phyloP scores from a whole-genome alignment of 1,140 invertebrate species.

The Episyrphus balteatus region DNA sequence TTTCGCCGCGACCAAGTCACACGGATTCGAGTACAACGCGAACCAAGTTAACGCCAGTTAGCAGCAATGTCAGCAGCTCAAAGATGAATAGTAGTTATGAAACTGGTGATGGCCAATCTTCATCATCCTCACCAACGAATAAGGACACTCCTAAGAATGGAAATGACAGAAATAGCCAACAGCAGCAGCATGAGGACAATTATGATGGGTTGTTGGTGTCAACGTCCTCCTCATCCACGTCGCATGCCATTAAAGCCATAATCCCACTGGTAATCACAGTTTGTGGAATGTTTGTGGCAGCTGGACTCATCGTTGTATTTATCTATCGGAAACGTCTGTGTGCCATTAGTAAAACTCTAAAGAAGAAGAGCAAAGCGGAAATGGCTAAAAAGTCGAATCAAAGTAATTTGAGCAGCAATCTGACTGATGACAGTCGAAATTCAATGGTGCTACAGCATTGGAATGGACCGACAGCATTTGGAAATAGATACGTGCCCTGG shows the following conservation, averaged over 20 bases:
- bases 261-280: conserved; percentile 46
- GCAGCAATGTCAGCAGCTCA: not conserved
- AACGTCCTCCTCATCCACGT: conserved; percentile 16
- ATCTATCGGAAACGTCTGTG: conserved; percentile 46
- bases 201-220: conserved; percentile 3
- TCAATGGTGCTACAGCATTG: conserved; percentile 51
- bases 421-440: conserved; percentile 30
- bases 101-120: not conserved
- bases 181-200: conserved; percentile 13
- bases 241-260: conserved; percentile 36
- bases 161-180: not conserved
- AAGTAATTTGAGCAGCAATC: conserved; percentile 24
- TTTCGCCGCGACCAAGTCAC: not conserved
- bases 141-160: too few relatives aligned
- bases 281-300: conserved; percentile 43
- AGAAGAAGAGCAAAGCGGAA: conserved; percentile 47
- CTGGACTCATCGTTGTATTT: conserved; percentile 41
- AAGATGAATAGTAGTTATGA: not conserved
- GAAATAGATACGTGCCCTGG: conserved; percentile 72
- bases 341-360: conserved; percentile 30
- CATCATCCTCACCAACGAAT: too few relatives aligned
- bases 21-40: not conserved
- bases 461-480: conserved; percentile 60
- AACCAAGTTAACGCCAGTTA: not conserved
- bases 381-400: conserved; percentile 41